These are phyloP conservation scores for Meteorus sp. DNA, from an alignment of 1,140 invertebrate genomes.

Conservation along the genomic window DNA sequence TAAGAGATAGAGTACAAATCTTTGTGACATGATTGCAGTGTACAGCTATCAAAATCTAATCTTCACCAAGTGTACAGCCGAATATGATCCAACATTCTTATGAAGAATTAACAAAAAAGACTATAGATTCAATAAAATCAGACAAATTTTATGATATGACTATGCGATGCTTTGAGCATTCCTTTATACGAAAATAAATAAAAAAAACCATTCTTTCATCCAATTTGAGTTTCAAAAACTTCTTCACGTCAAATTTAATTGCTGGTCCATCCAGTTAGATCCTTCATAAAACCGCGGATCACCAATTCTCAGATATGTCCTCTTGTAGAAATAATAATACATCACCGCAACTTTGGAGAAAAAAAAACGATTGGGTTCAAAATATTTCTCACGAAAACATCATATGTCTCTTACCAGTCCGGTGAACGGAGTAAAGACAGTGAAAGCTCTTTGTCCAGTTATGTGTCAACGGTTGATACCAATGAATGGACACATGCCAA, in stretches of 20 bases:
- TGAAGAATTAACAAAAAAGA: too few species aligned
- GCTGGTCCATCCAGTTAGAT: slow-evolving; percentile 68
- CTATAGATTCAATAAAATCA: too few species aligned
- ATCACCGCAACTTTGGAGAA: slow-evolving; percentile 67
- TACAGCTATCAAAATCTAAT: too few species aligned
- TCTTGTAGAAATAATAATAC: slow-evolving; percentile 76
- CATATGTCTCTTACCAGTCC: slow-evolving; percentile 61
- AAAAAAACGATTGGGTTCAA: slow-evolving; percentile 16
- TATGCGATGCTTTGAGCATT: too few species aligned
- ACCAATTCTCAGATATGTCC: slow-evolving; percentile 68
- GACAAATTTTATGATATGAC: too few species aligned
- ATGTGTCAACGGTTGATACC: slow-evolving; percentile 57
- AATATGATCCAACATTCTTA: too few species aligned
- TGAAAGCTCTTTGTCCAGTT: slow-evolving; percentile 63
- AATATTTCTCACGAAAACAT: background rate
- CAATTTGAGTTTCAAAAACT: slow-evolving; percentile 14
- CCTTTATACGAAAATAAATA: slow-evolving; percentile 29
- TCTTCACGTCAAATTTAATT: slow-evolving; percentile 46
- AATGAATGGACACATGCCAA: slow-evolving; percentile 62
- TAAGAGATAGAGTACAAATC: too few species aligned
- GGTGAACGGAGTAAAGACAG: slow-evolving; percentile 63
- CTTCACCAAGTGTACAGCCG: too few species aligned
- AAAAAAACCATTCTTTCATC: slow-evolving; percentile 14
- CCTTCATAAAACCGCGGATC: slow-evolving; percentile 76
- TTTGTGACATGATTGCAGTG: too few species aligned